A percentile compares a stretch with the other conserved stretches of the same genome.
These are phyloP conservation scores for Electrophaes corylata DNA, from an alignment of 2,888 invertebrate genomes.

Conservation along the genomic window DNA sequence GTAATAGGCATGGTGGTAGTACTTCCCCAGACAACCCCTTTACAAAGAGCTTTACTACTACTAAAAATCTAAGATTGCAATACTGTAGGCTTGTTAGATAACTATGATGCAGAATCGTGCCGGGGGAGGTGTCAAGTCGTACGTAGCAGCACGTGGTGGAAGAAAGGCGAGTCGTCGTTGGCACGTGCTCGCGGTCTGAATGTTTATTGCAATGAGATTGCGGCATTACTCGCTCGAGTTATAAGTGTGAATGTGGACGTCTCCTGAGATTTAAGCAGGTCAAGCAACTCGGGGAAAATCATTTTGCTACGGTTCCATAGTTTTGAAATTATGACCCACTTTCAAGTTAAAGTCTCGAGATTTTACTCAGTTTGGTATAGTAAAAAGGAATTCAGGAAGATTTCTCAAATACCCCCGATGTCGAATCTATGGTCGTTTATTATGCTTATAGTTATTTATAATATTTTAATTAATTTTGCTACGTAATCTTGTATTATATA, in stretches of 20 bases:
- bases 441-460: too few relatives aligned
- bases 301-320: constrained; percentile 26
- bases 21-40: too few relatives aligned
- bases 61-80: too few relatives aligned
- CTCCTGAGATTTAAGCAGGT: constrained; percentile 46
- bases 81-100: background rate
- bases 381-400: background rate
- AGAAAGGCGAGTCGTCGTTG: constrained; percentile 56
- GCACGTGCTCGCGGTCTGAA: constrained; percentile 66
- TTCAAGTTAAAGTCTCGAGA: background rate
- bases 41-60: too few relatives aligned
- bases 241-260: constrained; percentile 59
- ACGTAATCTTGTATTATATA: too few relatives aligned
- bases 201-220: constrained; percentile 77
- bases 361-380: background rate
- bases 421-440: too few relatives aligned
- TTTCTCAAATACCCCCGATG: too few relatives aligned
- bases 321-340: constrained; percentile 16
- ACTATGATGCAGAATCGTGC: constrained; percentile 16
- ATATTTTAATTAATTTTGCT: too few relatives aligned
- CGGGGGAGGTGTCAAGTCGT: constrained; percentile 15
- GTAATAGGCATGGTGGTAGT: too few relatives aligned
- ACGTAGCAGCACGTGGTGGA: constrained; percentile 18
- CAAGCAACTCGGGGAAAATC: constrained; percentile 24
- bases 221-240: constrained; percentile 63